Conservation (phyloP, 2,113 vertebrate genomes). For the Otus sunia region DNA sequence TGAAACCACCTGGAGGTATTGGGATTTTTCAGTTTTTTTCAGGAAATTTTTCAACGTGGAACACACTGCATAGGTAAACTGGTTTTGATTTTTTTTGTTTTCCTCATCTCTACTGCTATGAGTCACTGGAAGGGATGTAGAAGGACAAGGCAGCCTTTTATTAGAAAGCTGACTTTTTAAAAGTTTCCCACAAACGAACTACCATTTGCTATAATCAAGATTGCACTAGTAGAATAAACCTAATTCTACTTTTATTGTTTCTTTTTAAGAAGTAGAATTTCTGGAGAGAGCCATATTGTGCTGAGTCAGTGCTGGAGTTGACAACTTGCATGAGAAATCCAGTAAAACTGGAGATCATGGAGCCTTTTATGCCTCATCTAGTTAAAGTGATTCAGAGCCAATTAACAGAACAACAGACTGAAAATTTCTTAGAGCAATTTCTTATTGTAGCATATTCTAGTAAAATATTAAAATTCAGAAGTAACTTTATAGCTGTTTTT, state of each 20-base stretch:
- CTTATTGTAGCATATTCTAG: neutral
- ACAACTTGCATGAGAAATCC: neutral
- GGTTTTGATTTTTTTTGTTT: neutral
- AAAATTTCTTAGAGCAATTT: neutral
- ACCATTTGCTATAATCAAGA: neutral
- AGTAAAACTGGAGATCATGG: neutral
- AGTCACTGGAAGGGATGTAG: neutral
- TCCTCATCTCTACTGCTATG: neutral
- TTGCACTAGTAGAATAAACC: neutral
- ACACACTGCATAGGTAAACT: neutral
- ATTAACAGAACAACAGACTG: neutral
- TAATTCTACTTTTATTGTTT: neutral
- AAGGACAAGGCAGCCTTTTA: neutral
- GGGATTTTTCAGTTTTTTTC: neutral
- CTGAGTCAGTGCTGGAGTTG: neutral
- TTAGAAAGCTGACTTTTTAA: neutral
- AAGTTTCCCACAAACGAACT: neutral
- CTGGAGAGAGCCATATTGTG: neutral
- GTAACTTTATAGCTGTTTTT: neutral
- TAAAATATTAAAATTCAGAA: neutral
- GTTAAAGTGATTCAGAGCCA: neutral
- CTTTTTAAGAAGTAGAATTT: neutral
- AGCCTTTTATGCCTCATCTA: neutral
- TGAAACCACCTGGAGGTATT: neutral
- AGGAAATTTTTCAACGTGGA: neutral